phyloP scores from a whole-genome alignment of 2,113 vertebrate genomes.

The Dromiciops gliroides region DNA sequence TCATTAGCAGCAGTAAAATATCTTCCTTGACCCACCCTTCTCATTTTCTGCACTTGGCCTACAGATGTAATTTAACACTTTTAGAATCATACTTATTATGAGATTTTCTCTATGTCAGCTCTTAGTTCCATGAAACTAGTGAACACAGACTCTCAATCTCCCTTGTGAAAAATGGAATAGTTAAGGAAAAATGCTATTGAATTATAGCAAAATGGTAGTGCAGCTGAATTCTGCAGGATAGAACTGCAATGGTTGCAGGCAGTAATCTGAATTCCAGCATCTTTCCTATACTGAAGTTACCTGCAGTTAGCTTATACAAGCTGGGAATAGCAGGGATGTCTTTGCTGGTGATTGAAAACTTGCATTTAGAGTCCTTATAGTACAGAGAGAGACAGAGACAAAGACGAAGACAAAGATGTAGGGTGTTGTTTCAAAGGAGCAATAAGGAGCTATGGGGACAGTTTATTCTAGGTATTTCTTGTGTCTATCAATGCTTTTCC shows the following conservation, averaged over 20 bases:
- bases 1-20: background rate
- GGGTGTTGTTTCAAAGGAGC: background rate
- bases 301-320: background rate
- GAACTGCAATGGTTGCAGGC: background rate
- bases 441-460: background rate
- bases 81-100: constrained; percentile 12
- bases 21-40: constrained; percentile 12
- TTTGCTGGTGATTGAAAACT: background rate
- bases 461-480: background rate
- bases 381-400: background rate
- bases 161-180: background rate
- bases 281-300: background rate
- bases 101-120: constrained; percentile 31
- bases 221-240: background rate
- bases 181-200: background rate
- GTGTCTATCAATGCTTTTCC: background rate
- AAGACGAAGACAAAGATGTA: background rate
- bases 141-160: background rate
- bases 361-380: background rate
- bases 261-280: background rate
- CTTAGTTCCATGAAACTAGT: constrained; percentile 43
- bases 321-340: background rate
- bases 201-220: background rate
- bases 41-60: background rate
- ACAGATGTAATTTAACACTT: constrained; percentile 26